These are phyloP conservation scores for Trididemnum nubilum DNA, from an alignment of 23 tunicate species.

Conservation along the genomic window DNA sequence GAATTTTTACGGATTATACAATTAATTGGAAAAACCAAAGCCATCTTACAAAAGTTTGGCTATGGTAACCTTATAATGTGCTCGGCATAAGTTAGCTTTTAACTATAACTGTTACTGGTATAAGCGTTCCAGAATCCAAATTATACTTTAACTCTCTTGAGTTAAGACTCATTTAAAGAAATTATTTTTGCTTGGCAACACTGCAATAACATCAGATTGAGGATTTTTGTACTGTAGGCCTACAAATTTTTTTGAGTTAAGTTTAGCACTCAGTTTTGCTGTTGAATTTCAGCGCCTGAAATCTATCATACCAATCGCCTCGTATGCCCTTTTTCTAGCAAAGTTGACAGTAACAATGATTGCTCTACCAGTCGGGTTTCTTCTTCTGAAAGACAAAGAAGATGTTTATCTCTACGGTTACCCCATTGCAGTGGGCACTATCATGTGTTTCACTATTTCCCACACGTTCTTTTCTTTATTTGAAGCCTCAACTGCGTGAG, in stretches of 20 bases:
- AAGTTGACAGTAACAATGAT: slow-evolving; percentile 58
- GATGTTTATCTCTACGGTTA: slow-evolving; percentile 77
- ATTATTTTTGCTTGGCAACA: no score
- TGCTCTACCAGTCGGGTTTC: slow-evolving; percentile 68
- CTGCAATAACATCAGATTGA: no score
- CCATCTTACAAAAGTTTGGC: neutral
- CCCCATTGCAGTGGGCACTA: slow-evolving; percentile 75
- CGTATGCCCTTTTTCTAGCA: slow-evolving; percentile 73
- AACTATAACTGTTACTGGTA: no score
- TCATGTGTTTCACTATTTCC: slow-evolving; percentile 51
- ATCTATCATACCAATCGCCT: slow-evolving; percentile 60
- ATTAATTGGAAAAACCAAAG: neutral
- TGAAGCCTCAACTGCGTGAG: slow-evolving; percentile 73
- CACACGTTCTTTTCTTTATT: slow-evolving; percentile 72
- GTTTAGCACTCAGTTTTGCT: no score
- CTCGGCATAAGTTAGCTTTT: no score
- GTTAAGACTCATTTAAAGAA: no score
- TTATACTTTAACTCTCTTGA: no score
- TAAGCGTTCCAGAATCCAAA: no score
- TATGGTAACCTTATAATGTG: no score
- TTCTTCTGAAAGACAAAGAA: slow-evolving; percentile 75
- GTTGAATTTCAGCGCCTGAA: slow-evolving; percentile 68
- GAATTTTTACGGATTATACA: no score
- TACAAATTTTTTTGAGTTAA: neutral
- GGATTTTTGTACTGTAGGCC: neutral